Evolutionary conservation across 2,888 invertebrate genomes (phyloP).

Genomic region (Hypomecis atomaria): DNA sequence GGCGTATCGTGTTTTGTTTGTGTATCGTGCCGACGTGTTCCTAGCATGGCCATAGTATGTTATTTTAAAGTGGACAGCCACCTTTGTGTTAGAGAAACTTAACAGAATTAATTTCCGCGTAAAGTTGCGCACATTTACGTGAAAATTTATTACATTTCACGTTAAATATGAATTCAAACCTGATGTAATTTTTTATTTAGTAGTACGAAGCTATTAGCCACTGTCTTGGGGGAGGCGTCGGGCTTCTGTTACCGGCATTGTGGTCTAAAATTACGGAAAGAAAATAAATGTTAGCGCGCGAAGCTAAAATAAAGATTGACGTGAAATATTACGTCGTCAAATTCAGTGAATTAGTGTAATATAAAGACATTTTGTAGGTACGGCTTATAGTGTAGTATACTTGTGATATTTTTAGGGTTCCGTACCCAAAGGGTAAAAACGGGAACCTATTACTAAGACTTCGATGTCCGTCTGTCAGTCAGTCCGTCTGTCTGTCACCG

Average conservation of each 20-base stretch:
- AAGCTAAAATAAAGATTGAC: constrained; percentile 1
- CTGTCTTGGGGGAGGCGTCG: constrained; percentile 23
- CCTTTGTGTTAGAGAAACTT: neutral
- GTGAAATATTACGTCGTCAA: neutral
- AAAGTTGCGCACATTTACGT: neutral
- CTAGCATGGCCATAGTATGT: no score
- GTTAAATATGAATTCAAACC: constrained; percentile 1
- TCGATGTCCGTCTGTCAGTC: no score
- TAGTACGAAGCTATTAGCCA: constrained; percentile 19
- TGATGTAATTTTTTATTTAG: constrained; percentile 6
- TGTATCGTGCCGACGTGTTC: no score
- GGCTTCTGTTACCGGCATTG: constrained; percentile 18
- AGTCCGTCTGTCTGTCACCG: no score
- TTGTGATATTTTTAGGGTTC: no score
- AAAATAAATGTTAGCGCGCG: constrained; percentile 11
- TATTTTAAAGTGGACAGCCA: no score
- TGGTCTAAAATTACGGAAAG: constrained; percentile 17
- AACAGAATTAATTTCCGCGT: neutral
- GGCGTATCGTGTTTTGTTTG: no score
- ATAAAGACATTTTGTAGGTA: no score
- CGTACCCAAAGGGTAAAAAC: no score
- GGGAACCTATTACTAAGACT: no score
- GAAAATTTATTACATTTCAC: neutral
- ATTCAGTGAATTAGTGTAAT: neutral
- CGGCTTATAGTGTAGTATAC: no score